Conservation (phyloP, 2,113 vertebrate genomes). For the Australoheros scitulus region DNA sequence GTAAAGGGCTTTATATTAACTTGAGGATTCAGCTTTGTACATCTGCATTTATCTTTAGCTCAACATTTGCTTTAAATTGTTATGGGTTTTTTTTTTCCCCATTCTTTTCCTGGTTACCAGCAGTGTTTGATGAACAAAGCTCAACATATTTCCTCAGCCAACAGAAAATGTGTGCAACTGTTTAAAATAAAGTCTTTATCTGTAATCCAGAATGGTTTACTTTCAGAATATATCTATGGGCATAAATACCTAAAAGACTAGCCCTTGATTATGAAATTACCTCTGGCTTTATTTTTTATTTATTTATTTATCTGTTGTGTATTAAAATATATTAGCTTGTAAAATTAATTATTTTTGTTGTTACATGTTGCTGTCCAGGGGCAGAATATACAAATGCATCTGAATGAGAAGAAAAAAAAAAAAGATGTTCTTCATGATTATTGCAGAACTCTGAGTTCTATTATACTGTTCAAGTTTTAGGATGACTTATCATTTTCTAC, state of each 20-base stretch:
- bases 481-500: slow-evolving; percentile 12
- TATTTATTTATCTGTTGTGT: background rate
- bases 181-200: background rate
- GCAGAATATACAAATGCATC: background rate
- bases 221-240: background rate
- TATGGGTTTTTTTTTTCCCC: too few species aligned
- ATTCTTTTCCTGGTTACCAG: background rate
- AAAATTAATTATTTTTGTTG: background rate
- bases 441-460: background rate
- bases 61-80: background rate
- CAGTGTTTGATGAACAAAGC: background rate
- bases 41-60: background rate
- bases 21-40: background rate
- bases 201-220: background rate
- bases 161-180: background rate
- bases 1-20: background rate
- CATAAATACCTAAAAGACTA: background rate
- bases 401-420: background rate
- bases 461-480: slow-evolving; percentile 12
- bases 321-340: background rate
- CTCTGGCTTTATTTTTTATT: background rate
- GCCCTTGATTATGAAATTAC: background rate
- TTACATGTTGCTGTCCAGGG: background rate
- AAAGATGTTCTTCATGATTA: background rate
- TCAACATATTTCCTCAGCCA: background rate